phyloP scores from a whole-genome alignment of 2,888 invertebrate genomes.

The Oscheius sp. region DNA sequence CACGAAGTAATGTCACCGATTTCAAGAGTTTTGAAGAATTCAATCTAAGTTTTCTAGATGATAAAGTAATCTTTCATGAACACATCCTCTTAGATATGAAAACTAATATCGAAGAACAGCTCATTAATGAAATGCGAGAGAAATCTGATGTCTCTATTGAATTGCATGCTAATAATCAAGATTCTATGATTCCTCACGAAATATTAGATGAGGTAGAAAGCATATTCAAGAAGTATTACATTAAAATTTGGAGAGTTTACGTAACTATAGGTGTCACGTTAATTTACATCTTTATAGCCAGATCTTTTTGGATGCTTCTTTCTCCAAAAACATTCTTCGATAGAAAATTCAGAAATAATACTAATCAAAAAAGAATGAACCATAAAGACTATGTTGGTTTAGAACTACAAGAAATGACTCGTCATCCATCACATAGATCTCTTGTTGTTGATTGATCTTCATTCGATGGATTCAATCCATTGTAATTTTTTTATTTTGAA shows the following conservation, averaged over 20 bases:
- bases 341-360: too few relatives aligned
- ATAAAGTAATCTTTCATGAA: too few relatives aligned
- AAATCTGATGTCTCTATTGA: conserved; percentile 39
- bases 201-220: too few relatives aligned
- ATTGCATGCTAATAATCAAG: too few relatives aligned
- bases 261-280: conserved; percentile 16
- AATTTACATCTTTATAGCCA: conserved; percentile 14
- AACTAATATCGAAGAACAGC: too few relatives aligned
- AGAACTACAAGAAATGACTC: not conserved
- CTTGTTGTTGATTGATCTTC: conserved; percentile 11
- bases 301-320: conserved; percentile 26
- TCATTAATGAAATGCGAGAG: too few relatives aligned
- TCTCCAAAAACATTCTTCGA: conserved; percentile 26
- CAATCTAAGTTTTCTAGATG: too few relatives aligned
- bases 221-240: too few relatives aligned
- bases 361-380: not conserved
- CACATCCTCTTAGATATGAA: too few relatives aligned
- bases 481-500: not conserved
- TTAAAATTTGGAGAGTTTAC: conserved; percentile 20
- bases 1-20: conserved; percentile 33
- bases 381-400: not conserved
- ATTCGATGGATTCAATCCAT: not conserved
- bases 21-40: conserved; percentile 32
- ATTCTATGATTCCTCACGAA: too few relatives aligned
- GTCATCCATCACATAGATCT: conserved; percentile 2